Conservation (phyloP, 92 coral and sea anemone species). For the Epizoanthus scotinus region DNA sequence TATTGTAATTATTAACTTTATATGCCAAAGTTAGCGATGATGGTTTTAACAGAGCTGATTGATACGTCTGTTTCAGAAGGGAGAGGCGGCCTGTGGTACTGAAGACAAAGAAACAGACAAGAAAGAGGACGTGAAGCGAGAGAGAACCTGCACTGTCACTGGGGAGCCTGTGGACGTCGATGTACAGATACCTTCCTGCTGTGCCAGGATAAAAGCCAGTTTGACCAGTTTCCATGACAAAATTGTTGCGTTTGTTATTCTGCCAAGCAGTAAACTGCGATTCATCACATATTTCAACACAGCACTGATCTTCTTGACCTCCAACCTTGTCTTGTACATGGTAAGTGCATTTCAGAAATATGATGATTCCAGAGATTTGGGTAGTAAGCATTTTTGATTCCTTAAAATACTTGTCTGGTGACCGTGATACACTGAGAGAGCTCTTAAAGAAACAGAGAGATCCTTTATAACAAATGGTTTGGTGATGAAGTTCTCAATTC, state of each 20-base stretch:
- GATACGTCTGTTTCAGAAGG: not conserved
- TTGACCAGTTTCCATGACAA: slow-evolving; percentile 50
- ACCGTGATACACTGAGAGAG: no score
- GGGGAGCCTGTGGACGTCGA: slow-evolving; percentile 7
- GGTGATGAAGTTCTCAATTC: no score
- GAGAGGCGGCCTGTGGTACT: not conserved
- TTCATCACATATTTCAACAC: slow-evolving; percentile 70
- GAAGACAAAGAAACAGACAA: not conserved
- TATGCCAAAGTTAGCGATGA: no score
- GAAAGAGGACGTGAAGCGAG: slow-evolving; percentile 14
- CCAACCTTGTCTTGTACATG: slow-evolving; percentile 75
- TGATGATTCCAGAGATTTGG: not conserved
- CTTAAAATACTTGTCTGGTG: no score
- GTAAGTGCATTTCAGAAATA: slow-evolving; percentile 41
- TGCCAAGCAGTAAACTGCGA: slow-evolving; percentile 71
- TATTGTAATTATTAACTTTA: not conserved
- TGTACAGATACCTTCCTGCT: slow-evolving; percentile 13
- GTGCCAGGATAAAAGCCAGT: slow-evolving; percentile 18
- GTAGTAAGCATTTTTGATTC: no score
- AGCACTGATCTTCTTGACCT: slow-evolving; percentile 63
- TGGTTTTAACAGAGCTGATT: not conserved
- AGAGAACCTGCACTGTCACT: not conserved
- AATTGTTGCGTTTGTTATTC: slow-evolving; percentile 64
- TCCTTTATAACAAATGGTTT: no score
- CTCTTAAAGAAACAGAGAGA: no score